Percentiles rank a stretch among this genome's conserved stretches.
Conservation (phyloP, 2,797 vertebrate species). For the Acrocephalus scirpaceus region DNA sequence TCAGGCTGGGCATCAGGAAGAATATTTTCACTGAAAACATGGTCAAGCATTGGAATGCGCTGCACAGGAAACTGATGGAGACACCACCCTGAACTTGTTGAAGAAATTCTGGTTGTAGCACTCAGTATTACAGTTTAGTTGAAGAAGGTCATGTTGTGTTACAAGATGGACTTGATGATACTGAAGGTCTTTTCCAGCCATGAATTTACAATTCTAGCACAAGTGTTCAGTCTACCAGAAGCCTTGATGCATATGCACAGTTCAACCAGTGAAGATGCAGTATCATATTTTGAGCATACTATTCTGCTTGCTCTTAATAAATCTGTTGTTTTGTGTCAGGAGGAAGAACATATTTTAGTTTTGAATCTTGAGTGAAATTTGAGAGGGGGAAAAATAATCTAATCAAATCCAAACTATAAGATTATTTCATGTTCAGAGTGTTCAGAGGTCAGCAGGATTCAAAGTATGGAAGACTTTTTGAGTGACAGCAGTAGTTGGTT, state of each 20-base stretch:
- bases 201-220: too few relatives aligned
- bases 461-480: not conserved
- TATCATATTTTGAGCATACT: not conserved
- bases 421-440: not conserved
- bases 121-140: not conserved
- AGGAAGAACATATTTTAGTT: not conserved
- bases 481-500: not conserved
- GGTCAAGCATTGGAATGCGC: not conserved
- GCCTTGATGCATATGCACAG: rapidly evolving
- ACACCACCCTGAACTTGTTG: not conserved
- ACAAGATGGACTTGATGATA: too few relatives aligned
- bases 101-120: not conserved
- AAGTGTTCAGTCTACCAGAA: not conserved
- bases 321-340: not conserved
- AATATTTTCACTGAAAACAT: not conserved
- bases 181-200: not conserved
- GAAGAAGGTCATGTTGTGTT: not conserved
- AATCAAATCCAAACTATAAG: not conserved
- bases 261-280: not conserved
- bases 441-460: not conserved
- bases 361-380: not conserved
- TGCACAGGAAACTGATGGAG: not conserved
- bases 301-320: not conserved
- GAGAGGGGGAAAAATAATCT: rapidly evolving
- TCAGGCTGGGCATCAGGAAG: not conserved